Conservation (phyloP, 2,113 vertebrate genomes). For the human region GRCh38 chr7:54697501-54698000, state of each 20-base stretch:
- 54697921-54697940: not conserved
- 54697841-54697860: not conserved
- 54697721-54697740: no score
- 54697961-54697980: accelerated
- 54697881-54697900: not conserved
- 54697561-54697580: not conserved
- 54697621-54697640: not conserved
- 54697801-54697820: accelerated
- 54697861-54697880: no score
- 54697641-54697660: accelerated
- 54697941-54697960: not conserved
- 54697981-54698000: no score
- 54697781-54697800: not conserved
- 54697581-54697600: not conserved
- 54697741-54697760: accelerated
- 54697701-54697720: not conserved
- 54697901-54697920: accelerated
- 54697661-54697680: not conserved
- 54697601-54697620: no score
- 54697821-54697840: no score
- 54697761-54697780: no score
- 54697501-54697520: not conserved
- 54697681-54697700: not conserved
- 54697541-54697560: not conserved
- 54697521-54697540: not conserved